phyloP scores from a whole-genome alignment of 2,797 vertebrate genomes.

The Sebastolobus alascanus region DNA sequence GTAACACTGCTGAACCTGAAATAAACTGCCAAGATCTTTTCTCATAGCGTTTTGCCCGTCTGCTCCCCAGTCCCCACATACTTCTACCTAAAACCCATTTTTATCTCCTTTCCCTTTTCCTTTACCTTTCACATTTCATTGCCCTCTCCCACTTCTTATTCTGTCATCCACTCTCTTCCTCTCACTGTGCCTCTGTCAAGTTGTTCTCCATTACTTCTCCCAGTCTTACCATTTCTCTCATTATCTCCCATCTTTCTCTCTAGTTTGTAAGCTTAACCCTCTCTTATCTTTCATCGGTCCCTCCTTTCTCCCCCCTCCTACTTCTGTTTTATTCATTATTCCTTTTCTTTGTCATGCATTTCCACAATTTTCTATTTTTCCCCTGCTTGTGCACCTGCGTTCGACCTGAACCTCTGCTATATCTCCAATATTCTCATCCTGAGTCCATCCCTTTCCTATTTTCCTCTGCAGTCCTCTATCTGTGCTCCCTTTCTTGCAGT shows the following conservation, averaged over 20 bases:
- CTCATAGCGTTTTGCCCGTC: constrained; percentile 41
- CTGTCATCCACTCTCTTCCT: constrained; percentile 42
- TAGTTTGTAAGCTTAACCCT: constrained; percentile 37
- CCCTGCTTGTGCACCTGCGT: background rate
- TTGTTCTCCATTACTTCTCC: constrained; percentile 47
- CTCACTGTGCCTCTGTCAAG: constrained; percentile 36
- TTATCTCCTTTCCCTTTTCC: constrained; percentile 48
- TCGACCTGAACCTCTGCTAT: constrained; percentile 3
- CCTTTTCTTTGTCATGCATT: constrained; percentile 13
- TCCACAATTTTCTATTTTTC: constrained; percentile 13
- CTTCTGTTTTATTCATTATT: constrained; percentile 12
- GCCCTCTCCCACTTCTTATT: constrained; percentile 45
- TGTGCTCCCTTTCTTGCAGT: constrained; percentile 28
- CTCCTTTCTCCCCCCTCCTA: constrained; percentile 10
- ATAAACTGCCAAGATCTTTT: constrained; percentile 64
- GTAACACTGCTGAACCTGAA: constrained; percentile 62
- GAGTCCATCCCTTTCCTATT: constrained; percentile 35
- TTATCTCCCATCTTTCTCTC: constrained; percentile 24
- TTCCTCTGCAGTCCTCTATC: constrained; percentile 31
- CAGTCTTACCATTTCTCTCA: constrained; percentile 17
- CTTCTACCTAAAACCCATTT: constrained; percentile 61
- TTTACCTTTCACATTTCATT: constrained; percentile 61
- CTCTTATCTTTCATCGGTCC: constrained; percentile 21
- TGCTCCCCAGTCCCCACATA: constrained; percentile 41
- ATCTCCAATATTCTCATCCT: constrained; percentile 26